Evolutionary conservation across 92 coral and sea anemone species (phyloP).

Genomic region (Actinernus sp.): DNA sequence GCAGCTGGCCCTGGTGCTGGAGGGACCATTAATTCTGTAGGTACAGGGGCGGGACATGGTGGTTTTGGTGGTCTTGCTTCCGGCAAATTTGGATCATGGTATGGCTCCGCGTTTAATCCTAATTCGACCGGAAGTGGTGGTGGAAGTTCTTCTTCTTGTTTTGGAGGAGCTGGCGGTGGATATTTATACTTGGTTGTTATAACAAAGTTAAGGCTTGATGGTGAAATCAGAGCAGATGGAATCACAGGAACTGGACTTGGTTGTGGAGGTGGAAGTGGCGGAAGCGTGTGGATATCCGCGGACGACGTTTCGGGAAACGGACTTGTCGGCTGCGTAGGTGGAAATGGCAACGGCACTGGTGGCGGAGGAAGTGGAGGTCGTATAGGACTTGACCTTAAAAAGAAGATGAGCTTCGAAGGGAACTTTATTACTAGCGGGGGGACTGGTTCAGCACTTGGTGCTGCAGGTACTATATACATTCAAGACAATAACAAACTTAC

Average conservation of each 20-base stretch:
- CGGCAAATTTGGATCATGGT: constrained; percentile 75
- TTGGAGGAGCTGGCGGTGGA: constrained; percentile 97
- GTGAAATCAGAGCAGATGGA: constrained; percentile 79
- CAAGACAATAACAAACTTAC: constrained; percentile 78
- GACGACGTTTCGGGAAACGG: constrained; percentile 83
- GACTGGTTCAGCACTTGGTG: constrained; percentile 73
- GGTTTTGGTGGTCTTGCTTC: constrained; percentile 80
- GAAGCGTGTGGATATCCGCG: constrained; percentile 81
- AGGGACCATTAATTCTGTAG: constrained; percentile 40
- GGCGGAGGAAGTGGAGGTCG: constrained; percentile 99
- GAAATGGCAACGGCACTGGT: constrained; percentile 75
- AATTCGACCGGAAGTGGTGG: constrained; percentile 95
- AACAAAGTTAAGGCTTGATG: constrained; percentile 70
- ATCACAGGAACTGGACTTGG: constrained; percentile 35
- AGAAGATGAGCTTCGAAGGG: constrained; percentile 83
- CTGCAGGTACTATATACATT: constrained; percentile 94
- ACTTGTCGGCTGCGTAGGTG: constrained; percentile 72
- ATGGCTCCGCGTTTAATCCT: constrained; percentile 81
- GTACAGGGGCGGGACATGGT: constrained; percentile 96
- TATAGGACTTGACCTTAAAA: constrained; percentile 67
- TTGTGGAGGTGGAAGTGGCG: constrained; percentile 99
- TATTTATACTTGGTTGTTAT: constrained; percentile 68
- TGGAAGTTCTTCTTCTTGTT: constrained; percentile 70
- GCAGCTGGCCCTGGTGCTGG: constrained; percentile 94
- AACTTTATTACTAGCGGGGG: constrained; percentile 76